Conservation (phyloP, 2,888 invertebrate genomes). For the Pachymerium ferrugineum region DNA sequence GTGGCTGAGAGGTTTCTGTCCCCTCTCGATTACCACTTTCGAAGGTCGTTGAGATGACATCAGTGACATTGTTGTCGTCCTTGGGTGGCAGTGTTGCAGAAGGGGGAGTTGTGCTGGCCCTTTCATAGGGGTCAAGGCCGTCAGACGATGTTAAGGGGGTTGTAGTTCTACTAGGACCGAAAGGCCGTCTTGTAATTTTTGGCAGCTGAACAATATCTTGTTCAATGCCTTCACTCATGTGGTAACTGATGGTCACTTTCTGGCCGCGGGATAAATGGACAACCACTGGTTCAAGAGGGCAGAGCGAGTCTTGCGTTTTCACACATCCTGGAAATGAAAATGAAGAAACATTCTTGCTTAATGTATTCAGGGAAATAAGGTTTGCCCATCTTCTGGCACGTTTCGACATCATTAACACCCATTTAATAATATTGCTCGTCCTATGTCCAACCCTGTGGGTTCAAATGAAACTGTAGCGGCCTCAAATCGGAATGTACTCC, state of each 20-base stretch:
- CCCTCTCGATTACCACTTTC: neutral
- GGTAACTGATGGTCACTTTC: constrained; percentile 29
- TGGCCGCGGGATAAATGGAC: constrained; percentile 28
- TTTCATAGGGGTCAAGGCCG: neutral
- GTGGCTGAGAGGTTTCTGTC: neutral
- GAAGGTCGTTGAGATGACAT: neutral
- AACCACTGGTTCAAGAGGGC: constrained; percentile 20
- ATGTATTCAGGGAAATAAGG: neutral
- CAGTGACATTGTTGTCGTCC: neutral
- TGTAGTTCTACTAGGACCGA: neutral
- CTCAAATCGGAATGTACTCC: neutral
- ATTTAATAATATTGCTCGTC: neutral
- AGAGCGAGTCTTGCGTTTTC: neutral
- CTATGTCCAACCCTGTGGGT: neutral
- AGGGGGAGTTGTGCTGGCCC: neutral
- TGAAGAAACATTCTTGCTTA: neutral
- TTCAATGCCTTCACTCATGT: neutral
- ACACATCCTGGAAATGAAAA: neutral
- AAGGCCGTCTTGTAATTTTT: neutral
- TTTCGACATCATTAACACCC: neutral
- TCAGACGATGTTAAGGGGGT: neutral
- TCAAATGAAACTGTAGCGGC: neutral
- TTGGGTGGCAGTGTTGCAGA: neutral
- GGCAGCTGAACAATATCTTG: constrained; percentile 28
- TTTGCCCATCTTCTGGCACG: neutral